phyloP scores from a whole-genome alignment of 2,113 vertebrate genomes.

The Coryphaenoides rupestris region DNA sequence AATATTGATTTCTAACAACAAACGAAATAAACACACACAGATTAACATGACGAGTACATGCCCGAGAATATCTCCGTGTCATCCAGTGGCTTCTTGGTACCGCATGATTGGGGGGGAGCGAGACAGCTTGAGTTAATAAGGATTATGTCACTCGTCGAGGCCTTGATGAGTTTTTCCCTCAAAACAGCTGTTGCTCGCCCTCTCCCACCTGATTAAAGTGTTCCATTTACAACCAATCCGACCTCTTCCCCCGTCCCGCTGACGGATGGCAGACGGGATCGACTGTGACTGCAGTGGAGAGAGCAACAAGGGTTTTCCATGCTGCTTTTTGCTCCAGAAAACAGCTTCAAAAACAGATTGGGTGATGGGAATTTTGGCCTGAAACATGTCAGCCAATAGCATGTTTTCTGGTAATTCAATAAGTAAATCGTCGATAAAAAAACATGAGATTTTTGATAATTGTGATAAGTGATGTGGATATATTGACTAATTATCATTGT shows the following conservation, averaged over 20 bases:
- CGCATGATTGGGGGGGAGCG: not conserved
- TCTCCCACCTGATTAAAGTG: constrained; percentile 61
- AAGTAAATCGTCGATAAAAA: too few species aligned
- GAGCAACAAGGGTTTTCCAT: not conserved
- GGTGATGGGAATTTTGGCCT: too few species aligned
- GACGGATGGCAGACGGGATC: constrained; percentile 26
- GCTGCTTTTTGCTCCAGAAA: too few species aligned
- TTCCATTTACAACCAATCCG: constrained; percentile 55
- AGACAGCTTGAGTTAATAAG: constrained; percentile 67
- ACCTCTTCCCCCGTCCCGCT: constrained; percentile 2
- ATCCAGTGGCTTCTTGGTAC: constrained; percentile 44
- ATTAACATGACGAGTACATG: constrained; percentile 24
- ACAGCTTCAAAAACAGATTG: too few species aligned
- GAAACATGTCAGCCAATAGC: too few species aligned
- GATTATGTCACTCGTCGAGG: constrained; percentile 60
- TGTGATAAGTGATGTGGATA: too few species aligned
- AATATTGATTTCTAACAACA: too few species aligned
- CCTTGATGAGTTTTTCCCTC: constrained; percentile 72
- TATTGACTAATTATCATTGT: too few species aligned
- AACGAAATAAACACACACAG: too few species aligned
- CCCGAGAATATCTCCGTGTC: constrained; percentile 38
- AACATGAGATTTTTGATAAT: too few species aligned
- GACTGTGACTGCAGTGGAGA: constrained; percentile 16
- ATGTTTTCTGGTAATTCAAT: too few species aligned
- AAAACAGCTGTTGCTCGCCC: constrained; percentile 67